A percentile compares a stretch with the other conserved stretches of the same genome.
These are phyloP conservation scores for Andrena praecox DNA, from an alignment of 2,888 invertebrate species.

Conservation along the genomic window DNA sequence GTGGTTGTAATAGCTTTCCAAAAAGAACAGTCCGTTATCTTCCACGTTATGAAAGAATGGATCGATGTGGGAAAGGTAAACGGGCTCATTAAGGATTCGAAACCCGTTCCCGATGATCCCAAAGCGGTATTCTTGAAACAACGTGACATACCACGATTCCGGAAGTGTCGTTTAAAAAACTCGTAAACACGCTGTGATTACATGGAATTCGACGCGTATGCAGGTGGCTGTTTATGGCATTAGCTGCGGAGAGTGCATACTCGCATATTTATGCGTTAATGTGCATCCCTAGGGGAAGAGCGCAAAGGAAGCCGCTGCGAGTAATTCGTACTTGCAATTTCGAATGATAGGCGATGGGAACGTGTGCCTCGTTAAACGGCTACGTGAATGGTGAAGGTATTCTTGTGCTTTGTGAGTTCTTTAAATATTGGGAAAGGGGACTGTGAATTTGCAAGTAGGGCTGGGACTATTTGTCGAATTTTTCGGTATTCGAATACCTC, in stretches of 20 bases:
- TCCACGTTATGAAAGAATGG: background rate
- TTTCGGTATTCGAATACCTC: too few relatives aligned
- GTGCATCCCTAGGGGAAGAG: background rate
- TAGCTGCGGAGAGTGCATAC: constrained; percentile 4
- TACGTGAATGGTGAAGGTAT: too few relatives aligned
- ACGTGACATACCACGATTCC: constrained; percentile 8
- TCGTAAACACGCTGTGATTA: constrained; percentile 15
- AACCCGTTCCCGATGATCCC: constrained; percentile 23
- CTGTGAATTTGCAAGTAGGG: background rate
- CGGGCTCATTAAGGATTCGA: constrained; percentile 15
- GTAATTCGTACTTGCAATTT: constrained; percentile 19
- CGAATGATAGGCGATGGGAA: background rate
- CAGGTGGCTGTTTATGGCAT: background rate
- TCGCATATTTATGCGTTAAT: constrained; percentile 23
- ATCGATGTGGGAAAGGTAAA: background rate
- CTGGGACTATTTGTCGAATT: too few relatives aligned
- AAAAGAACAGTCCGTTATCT: background rate
- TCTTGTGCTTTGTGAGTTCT: background rate
- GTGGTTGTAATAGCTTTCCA: background rate
- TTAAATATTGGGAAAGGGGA: background rate
- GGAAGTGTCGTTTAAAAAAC: constrained; percentile 26
- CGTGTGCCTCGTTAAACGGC: background rate
- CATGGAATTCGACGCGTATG: background rate
- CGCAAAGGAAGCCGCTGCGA: constrained; percentile 10
- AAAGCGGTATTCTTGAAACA: constrained; percentile 22